Percentiles rank a stretch among this genome's conserved stretches.
Conservation (phyloP, 2,113 vertebrate genomes). For the Chaetorhynchus papuensis region DNA sequence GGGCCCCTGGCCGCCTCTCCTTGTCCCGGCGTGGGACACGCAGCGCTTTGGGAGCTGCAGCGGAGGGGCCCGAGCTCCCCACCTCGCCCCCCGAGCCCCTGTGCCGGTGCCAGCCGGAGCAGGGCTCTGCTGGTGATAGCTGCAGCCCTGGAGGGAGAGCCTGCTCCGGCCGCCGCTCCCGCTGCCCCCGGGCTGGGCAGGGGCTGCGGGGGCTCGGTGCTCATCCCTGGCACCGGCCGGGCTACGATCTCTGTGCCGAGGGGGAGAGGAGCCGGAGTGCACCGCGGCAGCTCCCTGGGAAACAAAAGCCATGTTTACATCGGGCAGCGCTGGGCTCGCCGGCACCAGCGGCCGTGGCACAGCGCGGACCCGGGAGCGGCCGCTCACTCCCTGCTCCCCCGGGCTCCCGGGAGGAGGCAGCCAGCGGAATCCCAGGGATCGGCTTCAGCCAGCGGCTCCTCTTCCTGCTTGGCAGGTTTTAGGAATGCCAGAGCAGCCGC, state of each 20-base stretch:
- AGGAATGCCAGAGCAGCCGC: neutral
- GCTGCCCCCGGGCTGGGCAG: neutral
- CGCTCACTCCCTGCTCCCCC: fast-evolving
- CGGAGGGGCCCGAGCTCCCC: neutral
- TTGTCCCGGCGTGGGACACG: fast-evolving
- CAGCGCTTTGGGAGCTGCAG: neutral
- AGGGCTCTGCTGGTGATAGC: conserved; percentile 38
- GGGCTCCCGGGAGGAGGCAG: neutral
- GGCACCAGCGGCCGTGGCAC: neutral
- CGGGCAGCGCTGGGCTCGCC: neutral
- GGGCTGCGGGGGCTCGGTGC: fast-evolving
- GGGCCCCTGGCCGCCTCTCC: neutral
- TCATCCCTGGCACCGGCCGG: neutral
- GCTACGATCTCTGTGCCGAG: fast-evolving
- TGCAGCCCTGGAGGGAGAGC: conserved; percentile 17
- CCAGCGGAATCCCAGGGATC: fast-evolving
- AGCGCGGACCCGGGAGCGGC: neutral
- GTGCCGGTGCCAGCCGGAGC: neutral
- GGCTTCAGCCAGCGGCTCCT: neutral
- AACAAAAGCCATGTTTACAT: conserved; percentile 40
- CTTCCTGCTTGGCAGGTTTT: neutral
- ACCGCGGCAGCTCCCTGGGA: neutral
- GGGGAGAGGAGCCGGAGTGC: neutral
- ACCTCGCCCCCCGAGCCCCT: fast-evolving
- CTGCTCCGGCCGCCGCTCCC: fast-evolving